Evolutionary conservation across 2,888 invertebrate genomes (phyloP).

Genomic region (Athripsodes cinereus): DNA sequence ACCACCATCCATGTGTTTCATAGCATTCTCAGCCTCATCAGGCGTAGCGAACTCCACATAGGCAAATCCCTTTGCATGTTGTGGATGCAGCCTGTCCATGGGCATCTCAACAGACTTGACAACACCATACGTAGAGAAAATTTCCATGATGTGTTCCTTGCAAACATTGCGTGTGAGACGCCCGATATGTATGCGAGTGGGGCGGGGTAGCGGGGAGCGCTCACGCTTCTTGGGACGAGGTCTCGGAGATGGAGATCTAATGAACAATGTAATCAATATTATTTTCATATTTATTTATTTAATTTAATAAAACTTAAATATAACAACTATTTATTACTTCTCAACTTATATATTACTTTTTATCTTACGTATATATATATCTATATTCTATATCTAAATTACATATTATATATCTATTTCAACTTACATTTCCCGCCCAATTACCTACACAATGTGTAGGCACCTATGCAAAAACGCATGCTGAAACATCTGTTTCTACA

Average conservation of each 20-base stretch:
- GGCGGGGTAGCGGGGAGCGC: conserved; percentile 84
- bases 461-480: no score
- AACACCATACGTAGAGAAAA: conserved; percentile 82
- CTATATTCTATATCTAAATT: no score
- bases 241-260: conserved; percentile 52
- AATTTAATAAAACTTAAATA: no score
- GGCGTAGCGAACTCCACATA: conserved; percentile 92
- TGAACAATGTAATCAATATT: no score
- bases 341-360: no score
- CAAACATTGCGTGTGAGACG: conserved; percentile 88
- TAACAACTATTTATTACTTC: no score
- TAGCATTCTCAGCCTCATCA: conserved; percentile 96
- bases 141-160: conserved; percentile 84
- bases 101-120: conserved; percentile 89
- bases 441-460: no score
- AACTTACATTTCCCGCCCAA: no score
- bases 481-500: no score
- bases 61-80: conserved; percentile 87
- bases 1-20: conserved; percentile 99
- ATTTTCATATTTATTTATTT: no score
- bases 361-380: no score
- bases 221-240: conserved; percentile 62
- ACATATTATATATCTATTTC: no score
- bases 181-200: conserved; percentile 91
- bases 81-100: conserved; percentile 79